These are phyloP conservation scores for Argya squamiceps DNA, from an alignment of 2,797 vertebrate genomes.

Conservation along the genomic window DNA sequence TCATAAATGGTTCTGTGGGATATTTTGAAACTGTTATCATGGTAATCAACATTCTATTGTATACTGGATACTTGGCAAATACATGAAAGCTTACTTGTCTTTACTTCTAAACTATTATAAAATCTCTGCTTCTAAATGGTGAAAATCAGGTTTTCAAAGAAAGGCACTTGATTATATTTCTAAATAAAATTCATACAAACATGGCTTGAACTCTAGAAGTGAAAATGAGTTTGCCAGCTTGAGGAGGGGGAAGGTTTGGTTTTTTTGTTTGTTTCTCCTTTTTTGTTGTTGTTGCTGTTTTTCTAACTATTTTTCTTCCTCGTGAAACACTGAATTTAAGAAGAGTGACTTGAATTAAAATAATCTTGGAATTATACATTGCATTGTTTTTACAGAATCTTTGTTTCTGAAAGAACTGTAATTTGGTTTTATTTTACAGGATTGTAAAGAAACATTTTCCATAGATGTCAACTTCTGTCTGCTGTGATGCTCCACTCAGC, in stretches of 20 bases:
- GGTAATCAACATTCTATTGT: not conserved
- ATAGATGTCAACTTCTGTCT: not conserved
- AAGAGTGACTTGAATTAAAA: not conserved
- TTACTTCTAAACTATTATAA: not conserved
- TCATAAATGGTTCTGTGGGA: not conserved
- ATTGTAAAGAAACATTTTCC: not conserved
- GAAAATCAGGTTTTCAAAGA: not conserved
- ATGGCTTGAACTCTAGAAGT: not conserved
- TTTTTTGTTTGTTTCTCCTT: not conserved
- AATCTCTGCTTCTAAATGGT: not conserved
- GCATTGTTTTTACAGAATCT: not conserved
- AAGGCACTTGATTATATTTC: not conserved
- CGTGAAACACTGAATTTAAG: not conserved
- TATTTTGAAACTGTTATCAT: not conserved
- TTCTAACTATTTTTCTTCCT: not conserved
- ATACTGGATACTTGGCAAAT: not conserved
- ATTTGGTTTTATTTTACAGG: constrained; percentile 25
- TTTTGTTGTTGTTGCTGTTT: not conserved
- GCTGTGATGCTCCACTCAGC: not conserved
- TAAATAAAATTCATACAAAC: not conserved
- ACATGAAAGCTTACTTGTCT: not conserved
- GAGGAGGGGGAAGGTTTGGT: not conserved
- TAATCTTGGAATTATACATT: not conserved
- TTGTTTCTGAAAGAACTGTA: not conserved
- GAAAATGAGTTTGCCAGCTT: not conserved